Evolutionary conservation across 64 coral and sea anemone species (phyloP), one percentile per base, ranked within the genome.

Genomic region (Orbicella faveolata): DNA sequence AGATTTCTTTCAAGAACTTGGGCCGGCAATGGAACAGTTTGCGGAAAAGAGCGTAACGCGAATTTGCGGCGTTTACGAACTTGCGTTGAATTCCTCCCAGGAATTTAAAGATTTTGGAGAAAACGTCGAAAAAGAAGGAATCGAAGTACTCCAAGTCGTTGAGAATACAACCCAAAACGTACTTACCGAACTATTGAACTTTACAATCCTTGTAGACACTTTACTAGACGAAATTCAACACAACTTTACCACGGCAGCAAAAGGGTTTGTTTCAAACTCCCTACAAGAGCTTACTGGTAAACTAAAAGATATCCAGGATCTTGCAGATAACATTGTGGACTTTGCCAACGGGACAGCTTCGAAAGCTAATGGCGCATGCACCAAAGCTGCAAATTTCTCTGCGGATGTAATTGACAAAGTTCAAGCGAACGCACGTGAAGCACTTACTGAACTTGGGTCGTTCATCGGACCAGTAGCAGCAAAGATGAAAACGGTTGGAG

Each of bases 281-380:
- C 86, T 98, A 14, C 78, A 36, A 9, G 84, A 93, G 19, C 84
- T 98, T 17, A 90, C 89, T 16, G 61, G 83, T 17, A 95, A 89
- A 44, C 20, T 95, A 9, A 59, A 92, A 73, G 78, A 75, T 48
- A 81, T 92, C 6, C 78, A 87, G 76, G 72, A 83, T 48, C 73
- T 95, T 75, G 87, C 89, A 2, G 70, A 92, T 67, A 75, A 84
- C 36, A 61, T 95, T 26, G n/a, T 92, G 25, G 77, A 92, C 64
- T 95, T 95, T 61, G 89, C 94, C 81, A 95, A 95, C 52, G 94
- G 94, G 2, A 95, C 94, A 65, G 74, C 89, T 6, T 86, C 72
- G 67, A 89, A 92, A 79, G 94, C 81, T 6, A 81, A 63, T n/a
- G 89, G 89, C 35, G 26, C 91, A 35, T 95, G 94, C 81, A 77